Evolutionary conservation across 35 echinoderm and acorn worm species (phyloP).

Genomic region (Lytechinus pictus): DNA sequence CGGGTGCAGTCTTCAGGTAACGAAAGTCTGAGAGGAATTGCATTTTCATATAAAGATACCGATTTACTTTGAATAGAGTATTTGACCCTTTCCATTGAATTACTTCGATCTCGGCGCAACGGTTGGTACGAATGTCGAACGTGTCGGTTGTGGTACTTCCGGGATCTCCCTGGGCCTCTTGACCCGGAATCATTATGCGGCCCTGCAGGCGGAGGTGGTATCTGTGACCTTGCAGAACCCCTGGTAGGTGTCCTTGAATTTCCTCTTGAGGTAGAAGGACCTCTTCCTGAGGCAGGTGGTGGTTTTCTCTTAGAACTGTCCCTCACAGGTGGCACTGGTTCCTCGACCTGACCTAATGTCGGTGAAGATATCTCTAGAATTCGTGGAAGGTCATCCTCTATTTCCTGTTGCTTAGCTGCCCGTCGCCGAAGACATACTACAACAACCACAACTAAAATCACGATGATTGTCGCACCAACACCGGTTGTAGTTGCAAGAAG

Average conservation of each 20-base stretch:
- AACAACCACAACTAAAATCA: slow-evolving; percentile 52
- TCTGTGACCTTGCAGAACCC: neutral
- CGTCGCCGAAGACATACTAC: slow-evolving; percentile 49
- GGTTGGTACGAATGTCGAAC: slow-evolving; percentile 64
- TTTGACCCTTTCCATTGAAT: neutral
- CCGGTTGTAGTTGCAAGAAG: slow-evolving; percentile 54
- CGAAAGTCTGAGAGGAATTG: slow-evolving; percentile 56
- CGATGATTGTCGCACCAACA: slow-evolving; percentile 49
- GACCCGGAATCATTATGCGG: neutral
- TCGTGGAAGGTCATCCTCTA: neutral
- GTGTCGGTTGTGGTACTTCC: neutral
- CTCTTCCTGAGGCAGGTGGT: neutral
- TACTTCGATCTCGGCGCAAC: slow-evolving; percentile 29
- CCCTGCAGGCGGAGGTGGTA: neutral
- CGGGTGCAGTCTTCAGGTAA: slow-evolving; percentile 29
- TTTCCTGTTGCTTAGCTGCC: slow-evolving; percentile 3
- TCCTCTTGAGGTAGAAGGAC: neutral
- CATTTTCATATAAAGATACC: slow-evolving; percentile 69
- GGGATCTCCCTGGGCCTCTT: neutral
- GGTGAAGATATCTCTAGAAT: slow-evolving; percentile 50
- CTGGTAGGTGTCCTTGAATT: neutral
- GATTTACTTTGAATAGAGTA: slow-evolving; percentile 24
- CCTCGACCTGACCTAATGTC: slow-evolving; percentile 11
- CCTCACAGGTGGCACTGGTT: slow-evolving; percentile 38
- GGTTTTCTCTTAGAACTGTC: neutral